These are phyloP conservation scores for Scomber colias DNA, from an alignment of 2,113 vertebrate genomes.

Conservation along the genomic window DNA sequence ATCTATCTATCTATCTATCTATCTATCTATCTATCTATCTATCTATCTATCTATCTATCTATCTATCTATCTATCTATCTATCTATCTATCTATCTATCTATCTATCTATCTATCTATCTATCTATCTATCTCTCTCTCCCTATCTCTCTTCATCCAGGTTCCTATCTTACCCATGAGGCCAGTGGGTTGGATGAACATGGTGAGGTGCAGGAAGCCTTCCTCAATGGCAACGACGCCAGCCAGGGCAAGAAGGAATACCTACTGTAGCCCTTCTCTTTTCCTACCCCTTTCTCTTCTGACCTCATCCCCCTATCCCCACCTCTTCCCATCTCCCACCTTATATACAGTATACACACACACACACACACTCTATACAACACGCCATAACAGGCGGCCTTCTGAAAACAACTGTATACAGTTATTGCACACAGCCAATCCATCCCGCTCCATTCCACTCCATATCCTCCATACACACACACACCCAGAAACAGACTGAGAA, in stretches of 20 bases:
- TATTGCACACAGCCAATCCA: slow-evolving; percentile 69
- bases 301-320: slow-evolving; percentile 60
- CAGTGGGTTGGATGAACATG: slow-evolving; percentile 93
- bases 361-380: slow-evolving; percentile 57
- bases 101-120: slow-evolving; percentile 18
- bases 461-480: slow-evolving; percentile 23
- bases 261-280: slow-evolving; percentile 86
- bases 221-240: slow-evolving; percentile 93
- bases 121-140: slow-evolving; percentile 28
- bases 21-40: slow-evolving; percentile 40
- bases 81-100: slow-evolving; percentile 40
- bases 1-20: slow-evolving; percentile 39
- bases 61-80: slow-evolving; percentile 39
- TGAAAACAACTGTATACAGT: slow-evolving; percentile 79
- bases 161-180: slow-evolving; percentile 96
- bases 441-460: slow-evolving; percentile 58
- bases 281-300: slow-evolving; percentile 62
- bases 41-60: slow-evolving; percentile 46
- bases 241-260: slow-evolving; percentile 95
- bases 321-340: slow-evolving; percentile 51
- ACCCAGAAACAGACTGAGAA: slow-evolving; percentile 44
- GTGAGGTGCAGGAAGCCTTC: slow-evolving; percentile 94
- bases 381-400: slow-evolving; percentile 76
- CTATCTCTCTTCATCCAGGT: slow-evolving; percentile 77
- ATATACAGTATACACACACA: slow-evolving; percentile 50